phyloP scores from a whole-genome alignment of 2,888 invertebrate genomes.

The Pristionchus fissidentatus region DNA sequence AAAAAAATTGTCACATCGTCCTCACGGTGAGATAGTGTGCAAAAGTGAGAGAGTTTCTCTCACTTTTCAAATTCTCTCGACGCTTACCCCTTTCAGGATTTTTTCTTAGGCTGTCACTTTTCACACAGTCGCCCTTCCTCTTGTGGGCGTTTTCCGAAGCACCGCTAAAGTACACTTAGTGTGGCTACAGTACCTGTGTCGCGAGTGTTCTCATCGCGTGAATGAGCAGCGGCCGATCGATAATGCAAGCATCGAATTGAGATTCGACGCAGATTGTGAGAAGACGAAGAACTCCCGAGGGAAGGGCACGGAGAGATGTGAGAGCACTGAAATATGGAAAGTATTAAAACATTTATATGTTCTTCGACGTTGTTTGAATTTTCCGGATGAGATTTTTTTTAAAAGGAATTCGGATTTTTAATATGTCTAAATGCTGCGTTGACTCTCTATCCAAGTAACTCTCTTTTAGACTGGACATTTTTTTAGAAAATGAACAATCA shows the following conservation, averaged over 20 bases:
- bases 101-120: no score
- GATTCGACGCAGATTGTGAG: constrained; percentile 87
- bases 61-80: no score
- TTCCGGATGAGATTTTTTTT: no score
- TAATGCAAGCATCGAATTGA: constrained; percentile 96
- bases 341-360: constrained; percentile 48
- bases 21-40: no score
- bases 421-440: background rate
- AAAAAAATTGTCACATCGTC: background rate
- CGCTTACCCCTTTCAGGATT: no score
- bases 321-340: constrained; percentile 62
- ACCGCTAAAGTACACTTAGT: background rate
- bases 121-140: no score
- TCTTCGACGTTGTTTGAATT: no score
- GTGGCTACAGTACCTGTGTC: constrained; percentile 80
- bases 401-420: background rate
- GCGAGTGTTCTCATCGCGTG: constrained; percentile 94
- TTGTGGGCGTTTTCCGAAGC: no score
- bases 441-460: background rate
- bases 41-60: no score
- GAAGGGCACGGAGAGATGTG: constrained; percentile 70
- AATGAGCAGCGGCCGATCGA: constrained; percentile 95
- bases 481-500: constrained; percentile 82
- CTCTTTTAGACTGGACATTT: background rate
- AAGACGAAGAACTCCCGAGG: constrained; percentile 64